These are phyloP conservation scores for Condylura cristata DNA, from an alignment of 2,113 vertebrate species.

Conservation along the genomic window DNA sequence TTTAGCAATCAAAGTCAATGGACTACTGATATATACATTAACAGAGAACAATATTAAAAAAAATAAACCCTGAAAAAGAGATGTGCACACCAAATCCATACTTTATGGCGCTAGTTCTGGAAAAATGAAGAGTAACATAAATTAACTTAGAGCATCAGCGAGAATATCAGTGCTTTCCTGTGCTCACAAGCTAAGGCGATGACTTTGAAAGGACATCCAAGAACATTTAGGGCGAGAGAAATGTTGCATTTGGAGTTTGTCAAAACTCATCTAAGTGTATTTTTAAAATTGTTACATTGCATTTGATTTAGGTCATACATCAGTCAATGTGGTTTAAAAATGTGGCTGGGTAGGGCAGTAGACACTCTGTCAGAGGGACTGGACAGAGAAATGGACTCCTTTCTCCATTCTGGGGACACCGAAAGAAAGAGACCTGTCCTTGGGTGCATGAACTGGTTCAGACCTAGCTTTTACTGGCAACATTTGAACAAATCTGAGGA, in stretches of 20 bases:
- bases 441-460: too few relatives aligned
- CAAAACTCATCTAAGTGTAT: not conserved
- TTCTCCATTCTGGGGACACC: not conserved
- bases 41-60: not conserved
- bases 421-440: not conserved
- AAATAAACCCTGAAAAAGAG: not conserved
- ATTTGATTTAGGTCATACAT: not conserved
- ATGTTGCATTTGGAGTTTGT: slow-evolving; percentile 11
- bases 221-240: not conserved
- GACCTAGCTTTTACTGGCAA: too few relatives aligned
- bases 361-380: not conserved
- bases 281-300: not conserved
- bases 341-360: not conserved
- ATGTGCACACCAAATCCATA: not conserved
- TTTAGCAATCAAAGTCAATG: not conserved
- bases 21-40: not conserved
- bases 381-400: not conserved
- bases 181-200: not conserved
- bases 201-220: not conserved
- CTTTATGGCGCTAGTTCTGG: not conserved
- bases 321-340: not conserved
- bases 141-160: not conserved
- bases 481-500: too few relatives aligned
- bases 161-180: not conserved
- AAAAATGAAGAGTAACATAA: not conserved